These are phyloP conservation scores for Colletes collaris DNA, from an alignment of 2,888 invertebrate genomes.

Conservation along the genomic window DNA sequence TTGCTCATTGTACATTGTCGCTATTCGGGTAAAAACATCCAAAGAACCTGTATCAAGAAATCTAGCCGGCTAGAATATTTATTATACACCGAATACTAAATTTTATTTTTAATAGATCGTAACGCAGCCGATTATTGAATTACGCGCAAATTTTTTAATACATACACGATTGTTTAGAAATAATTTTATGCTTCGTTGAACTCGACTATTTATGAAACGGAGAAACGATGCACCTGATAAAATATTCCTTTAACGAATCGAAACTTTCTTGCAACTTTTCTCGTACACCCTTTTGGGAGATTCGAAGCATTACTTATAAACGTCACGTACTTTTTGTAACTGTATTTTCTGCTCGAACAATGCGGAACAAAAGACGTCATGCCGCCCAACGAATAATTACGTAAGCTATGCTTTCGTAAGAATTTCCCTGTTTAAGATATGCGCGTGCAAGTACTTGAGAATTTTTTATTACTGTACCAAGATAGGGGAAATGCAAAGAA, in stretches of 20 bases:
- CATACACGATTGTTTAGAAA: too few relatives aligned
- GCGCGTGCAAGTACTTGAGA: slow-evolving; percentile 7
- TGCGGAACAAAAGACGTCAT: slow-evolving; percentile 47
- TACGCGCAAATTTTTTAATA: too few relatives aligned
- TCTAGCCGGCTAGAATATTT: too few relatives aligned
- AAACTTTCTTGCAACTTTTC: slow-evolving; percentile 45
- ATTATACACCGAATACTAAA: too few relatives aligned
- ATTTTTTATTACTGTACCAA: not conserved
- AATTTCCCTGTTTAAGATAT: slow-evolving; percentile 14
- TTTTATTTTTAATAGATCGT: too few relatives aligned
- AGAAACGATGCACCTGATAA: slow-evolving; percentile 10
- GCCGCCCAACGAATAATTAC: slow-evolving; percentile 22
- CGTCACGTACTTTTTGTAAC: slow-evolving; percentile 55
- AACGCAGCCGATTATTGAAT: too few relatives aligned
- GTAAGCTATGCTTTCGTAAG: slow-evolving; percentile 38
- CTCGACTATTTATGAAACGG: not conserved
- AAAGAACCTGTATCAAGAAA: too few relatives aligned
- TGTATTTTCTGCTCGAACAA: slow-evolving; percentile 47
- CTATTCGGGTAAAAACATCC: not conserved
- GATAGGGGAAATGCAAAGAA: not conserved
- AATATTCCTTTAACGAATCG: slow-evolving; percentile 28
- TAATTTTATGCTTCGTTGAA: too few relatives aligned
- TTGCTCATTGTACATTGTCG: too few relatives aligned
- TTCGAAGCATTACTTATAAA: slow-evolving; percentile 41
- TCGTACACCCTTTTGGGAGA: slow-evolving; percentile 30